Evolutionary conservation across 64 coral and sea anemone species (phyloP), one percentile per base, ranked within the genome.

Genomic region (Montipora foliosa): DNA sequence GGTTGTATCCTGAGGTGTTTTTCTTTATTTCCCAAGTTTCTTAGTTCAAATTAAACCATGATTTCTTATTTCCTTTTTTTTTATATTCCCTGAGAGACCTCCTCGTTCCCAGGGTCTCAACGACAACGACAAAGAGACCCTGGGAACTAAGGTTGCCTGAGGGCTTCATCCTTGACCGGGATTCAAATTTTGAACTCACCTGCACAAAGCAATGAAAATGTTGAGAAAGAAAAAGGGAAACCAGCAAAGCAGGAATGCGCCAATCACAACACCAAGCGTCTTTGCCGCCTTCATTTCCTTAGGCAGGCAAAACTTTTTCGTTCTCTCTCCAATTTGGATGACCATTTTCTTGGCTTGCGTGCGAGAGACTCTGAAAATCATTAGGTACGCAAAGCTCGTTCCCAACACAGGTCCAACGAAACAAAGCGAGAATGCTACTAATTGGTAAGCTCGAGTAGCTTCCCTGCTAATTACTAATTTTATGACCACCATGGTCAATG

Each of bases 221-320:
- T 97, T 97, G 5, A 97, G 83, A 52, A 97, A 47, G 58, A 97
- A 97, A 61, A 97, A 97, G 5, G 95, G 95, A 48, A 88, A 95
- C 96, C 96, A 97, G 51, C 96, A 97, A 7, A 91, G 22, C 4
- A 97, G 44, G 67, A 97, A 97, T 0, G 89, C 85, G n/a, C 93
- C 89, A 89, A 97, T 97, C 4, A 97, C 96, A 11, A 97, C 96
- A 3, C 91, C 96, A 4, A 97, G 51, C 5, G 96, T 97, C 77
- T 97, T 97, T 4, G 96, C 96, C 48, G 96, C 96, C 76, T 97
- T 97, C 57, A 97, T 29, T 47, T 97, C 96, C 70, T 95, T 97
- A 19, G 96, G 96, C 3, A 97, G 89, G 66, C 96, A 97, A 55
- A 97, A 97, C 37, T 84, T 50, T 82, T 95, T 97, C 2, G 78